Evolutionary conservation across 2,113 vertebrate species (phyloP), one percentile per base, ranked within the genome.

Genomic region (Terrapene triunguis): DNA sequence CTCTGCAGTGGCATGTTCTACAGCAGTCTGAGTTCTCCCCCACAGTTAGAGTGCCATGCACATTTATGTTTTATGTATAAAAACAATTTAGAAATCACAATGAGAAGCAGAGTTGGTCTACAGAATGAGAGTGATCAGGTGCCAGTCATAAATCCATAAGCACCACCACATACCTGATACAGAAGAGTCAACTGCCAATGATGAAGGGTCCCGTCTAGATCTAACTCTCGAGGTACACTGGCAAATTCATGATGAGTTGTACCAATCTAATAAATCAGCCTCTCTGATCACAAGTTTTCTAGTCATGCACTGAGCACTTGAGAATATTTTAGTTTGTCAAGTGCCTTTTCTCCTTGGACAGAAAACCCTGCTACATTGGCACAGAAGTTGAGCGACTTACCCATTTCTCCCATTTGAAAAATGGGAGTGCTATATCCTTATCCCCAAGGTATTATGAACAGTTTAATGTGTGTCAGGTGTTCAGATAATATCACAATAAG

Each of bases 1-100:
- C 92, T 92, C 88, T 90, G 72, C 44, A 54, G 92, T 87, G 89
- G 80, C 48, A 72, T 80, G 80, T 90, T 81, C 90, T 89, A 92
- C 85, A 88, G 95, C 82, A 62, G 94, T 81, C 92, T 79, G 32
- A 82, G 92, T 82, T 84, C 92, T 89, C 84, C 81, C 8, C 4
- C 91, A 89, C 91, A 89, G 89, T 79, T 69, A n/a, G 35, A 95
- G 91, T 87, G 29, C 86, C 55, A 50, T 0, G 32, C 95, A 74
- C 83, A 1, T 89, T 69, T 69, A 38, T n/a, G 35, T 69, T n/a
- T 69, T 38, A 85, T 89, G 89, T 92, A 91, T 92, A 74, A 1
- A 21, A 82, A 62, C 82, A 16, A 88, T 85, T 85, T 92, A 94
- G 89, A 92, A 90, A 69, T 62, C 25, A 1, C 84, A 25, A 83